A percentile compares a stretch with the other conserved stretches of the same genome.
Evolutionary conservation across 2,797 vertebrate genomes (phyloP).

Genomic region (Danio tinwini): DNA sequence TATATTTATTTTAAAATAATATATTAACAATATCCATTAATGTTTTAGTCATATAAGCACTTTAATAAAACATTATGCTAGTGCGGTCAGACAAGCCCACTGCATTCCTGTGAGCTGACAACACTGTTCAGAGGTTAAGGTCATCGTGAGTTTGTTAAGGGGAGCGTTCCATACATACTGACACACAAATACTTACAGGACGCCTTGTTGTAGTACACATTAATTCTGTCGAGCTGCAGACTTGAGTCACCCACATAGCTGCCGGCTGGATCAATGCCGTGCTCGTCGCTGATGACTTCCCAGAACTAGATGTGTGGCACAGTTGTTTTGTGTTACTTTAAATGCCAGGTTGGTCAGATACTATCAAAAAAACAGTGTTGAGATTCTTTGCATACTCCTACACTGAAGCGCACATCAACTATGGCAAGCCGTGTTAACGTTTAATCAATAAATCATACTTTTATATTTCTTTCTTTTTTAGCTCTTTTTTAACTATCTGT

Average conservation of each 20-base stretch:
- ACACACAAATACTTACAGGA: constrained; percentile 82
- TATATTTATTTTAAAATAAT: neutral
- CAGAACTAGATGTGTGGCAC: constrained; percentile 81
- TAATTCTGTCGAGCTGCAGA: constrained; percentile 92
- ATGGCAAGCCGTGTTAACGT: too few species aligned
- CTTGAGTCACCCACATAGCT: constrained; percentile 88
- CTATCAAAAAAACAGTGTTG: neutral
- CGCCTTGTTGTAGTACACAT: constrained; percentile 94
- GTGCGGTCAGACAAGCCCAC: constrained; percentile 14
- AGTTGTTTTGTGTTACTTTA: neutral
- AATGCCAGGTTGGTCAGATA: neutral
- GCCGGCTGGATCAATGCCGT: constrained; percentile 89
- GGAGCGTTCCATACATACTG: constrained; percentile 49
- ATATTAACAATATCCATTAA: neutral
- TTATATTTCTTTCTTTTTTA: too few species aligned
- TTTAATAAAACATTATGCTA: constrained; percentile 12
- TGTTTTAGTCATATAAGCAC: constrained; percentile 11
- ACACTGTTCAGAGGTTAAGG: constrained; percentile 34
- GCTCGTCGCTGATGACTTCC: constrained; percentile 95
- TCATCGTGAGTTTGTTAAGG: constrained; percentile 30
- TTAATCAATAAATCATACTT: too few species aligned
- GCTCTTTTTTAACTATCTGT: too few species aligned
- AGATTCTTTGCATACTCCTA: neutral
- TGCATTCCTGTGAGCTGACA: constrained; percentile 52
- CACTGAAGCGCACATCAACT: neutral